These are phyloP conservation scores for Drosophila gaucha DNA, from an alignment of 2,888 invertebrate species.

Conservation along the genomic window DNA sequence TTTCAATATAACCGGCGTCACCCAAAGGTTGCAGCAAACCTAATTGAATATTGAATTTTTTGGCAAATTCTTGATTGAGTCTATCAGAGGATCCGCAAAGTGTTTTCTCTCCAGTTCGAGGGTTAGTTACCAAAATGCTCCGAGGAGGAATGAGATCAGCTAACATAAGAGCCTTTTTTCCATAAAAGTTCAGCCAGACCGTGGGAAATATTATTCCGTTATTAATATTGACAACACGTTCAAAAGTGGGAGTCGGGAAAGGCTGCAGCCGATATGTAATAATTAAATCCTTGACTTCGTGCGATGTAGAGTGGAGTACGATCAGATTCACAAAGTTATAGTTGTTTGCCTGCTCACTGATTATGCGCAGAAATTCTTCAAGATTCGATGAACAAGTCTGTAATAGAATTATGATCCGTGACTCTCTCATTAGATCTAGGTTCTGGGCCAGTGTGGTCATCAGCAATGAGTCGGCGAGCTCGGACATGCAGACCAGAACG, in stretches of 20 bases:
- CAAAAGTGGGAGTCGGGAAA: constrained; percentile 19
- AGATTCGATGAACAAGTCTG: not conserved
- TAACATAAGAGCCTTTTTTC: constrained; percentile 2
- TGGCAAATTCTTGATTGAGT: not conserved
- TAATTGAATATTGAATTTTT: not conserved
- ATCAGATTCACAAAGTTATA: constrained; percentile 16
- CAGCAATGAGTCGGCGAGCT: not conserved
- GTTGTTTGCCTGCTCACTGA: not conserved
- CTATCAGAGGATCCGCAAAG: not conserved
- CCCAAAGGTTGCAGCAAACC: not conserved
- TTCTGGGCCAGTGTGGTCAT: not conserved
- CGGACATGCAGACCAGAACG: not conserved
- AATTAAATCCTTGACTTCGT: not conserved
- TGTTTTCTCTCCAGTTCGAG: not conserved
- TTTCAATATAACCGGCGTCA: not conserved
- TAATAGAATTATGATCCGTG: not conserved
- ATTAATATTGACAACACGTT: not conserved
- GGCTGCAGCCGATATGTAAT: constrained; percentile 21
- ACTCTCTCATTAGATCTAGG: not conserved
- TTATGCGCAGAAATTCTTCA: not conserved
- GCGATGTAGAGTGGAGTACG: constrained; percentile 2
- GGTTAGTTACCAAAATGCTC: not conserved
- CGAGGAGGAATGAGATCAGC: constrained; percentile 1
- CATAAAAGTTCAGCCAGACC: not conserved
- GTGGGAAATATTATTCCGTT: not conserved